Evolutionary conservation across 2,797 vertebrate species (phyloP).

Genomic region (Galago senegalensis): DNA sequence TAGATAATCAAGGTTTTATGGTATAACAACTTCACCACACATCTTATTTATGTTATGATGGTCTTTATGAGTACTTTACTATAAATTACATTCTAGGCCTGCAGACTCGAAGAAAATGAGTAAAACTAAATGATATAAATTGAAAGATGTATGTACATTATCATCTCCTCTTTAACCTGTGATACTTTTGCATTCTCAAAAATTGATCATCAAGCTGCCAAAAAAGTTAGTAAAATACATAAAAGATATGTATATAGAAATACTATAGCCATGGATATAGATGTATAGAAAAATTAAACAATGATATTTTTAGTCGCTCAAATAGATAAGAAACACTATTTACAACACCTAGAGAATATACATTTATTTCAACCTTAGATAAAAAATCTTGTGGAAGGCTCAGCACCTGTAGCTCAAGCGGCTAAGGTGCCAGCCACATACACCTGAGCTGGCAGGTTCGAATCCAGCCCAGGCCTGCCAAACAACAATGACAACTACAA

Average conservation of each 20-base stretch:
- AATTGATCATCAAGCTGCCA: background rate
- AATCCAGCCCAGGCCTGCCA: too few species aligned
- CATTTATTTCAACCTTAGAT: background rate
- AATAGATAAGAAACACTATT: background rate
- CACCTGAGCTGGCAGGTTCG: too few species aligned
- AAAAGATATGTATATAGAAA: background rate
- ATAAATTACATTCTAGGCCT: background rate
- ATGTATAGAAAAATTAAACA: background rate
- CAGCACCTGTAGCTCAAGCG: too few species aligned
- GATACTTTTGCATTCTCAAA: background rate
- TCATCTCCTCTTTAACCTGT: background rate
- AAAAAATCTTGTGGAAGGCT: background rate
- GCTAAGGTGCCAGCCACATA: too few species aligned
- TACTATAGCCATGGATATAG: background rate
- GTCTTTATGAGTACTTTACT: background rate
- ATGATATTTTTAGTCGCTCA: background rate
- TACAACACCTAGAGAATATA: background rate
- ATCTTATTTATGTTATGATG: background rate
- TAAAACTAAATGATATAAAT: background rate
- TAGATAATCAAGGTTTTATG: background rate
- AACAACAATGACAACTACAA: too few species aligned
- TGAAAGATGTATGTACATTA: background rate
- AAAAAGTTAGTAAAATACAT: background rate
- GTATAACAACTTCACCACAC: background rate
- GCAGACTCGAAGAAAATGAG: constrained; percentile 18